These are phyloP conservation scores for Oophaga pumilio DNA, from an alignment of 2,113 vertebrate genomes.

Conservation along the genomic window DNA sequence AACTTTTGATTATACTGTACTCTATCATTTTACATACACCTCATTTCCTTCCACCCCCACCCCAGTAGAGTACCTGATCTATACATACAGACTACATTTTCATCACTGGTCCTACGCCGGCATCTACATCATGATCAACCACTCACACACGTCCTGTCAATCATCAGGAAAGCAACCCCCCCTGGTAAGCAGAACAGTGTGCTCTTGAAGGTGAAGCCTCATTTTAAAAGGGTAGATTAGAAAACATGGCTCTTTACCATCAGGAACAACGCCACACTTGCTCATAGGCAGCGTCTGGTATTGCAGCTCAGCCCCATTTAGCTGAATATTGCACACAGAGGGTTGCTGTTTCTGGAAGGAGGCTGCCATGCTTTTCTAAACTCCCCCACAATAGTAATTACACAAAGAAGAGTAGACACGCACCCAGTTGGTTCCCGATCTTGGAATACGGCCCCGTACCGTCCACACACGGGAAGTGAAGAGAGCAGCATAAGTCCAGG, in stretches of 20 bases:
- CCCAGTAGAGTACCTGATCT: too few species aligned
- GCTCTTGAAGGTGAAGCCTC: too few species aligned
- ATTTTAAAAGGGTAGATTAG: too few species aligned
- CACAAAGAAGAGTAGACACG: neutral
- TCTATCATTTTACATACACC: too few species aligned
- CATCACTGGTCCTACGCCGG: too few species aligned
- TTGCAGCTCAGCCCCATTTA: neutral
- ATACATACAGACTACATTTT: too few species aligned
- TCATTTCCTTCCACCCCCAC: too few species aligned
- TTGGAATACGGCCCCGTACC: neutral
- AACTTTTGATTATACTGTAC: too few species aligned
- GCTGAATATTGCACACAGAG: neutral
- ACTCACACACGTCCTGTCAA: too few species aligned
- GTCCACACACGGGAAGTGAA: neutral
- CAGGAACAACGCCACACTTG: neutral
- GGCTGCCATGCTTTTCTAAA: neutral
- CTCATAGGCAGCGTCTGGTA: neutral
- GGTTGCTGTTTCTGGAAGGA: neutral
- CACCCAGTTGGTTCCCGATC: neutral
- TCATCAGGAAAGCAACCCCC: too few species aligned
- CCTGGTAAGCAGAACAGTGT: too few species aligned
- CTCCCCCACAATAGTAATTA: neutral
- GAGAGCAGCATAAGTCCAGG: neutral
- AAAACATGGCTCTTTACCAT: neutral
- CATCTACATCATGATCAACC: too few species aligned